Base-by-base conservation (phyloP, 2,888 invertebrate genomes). In the Hydrotaea diabolus region DNA sequence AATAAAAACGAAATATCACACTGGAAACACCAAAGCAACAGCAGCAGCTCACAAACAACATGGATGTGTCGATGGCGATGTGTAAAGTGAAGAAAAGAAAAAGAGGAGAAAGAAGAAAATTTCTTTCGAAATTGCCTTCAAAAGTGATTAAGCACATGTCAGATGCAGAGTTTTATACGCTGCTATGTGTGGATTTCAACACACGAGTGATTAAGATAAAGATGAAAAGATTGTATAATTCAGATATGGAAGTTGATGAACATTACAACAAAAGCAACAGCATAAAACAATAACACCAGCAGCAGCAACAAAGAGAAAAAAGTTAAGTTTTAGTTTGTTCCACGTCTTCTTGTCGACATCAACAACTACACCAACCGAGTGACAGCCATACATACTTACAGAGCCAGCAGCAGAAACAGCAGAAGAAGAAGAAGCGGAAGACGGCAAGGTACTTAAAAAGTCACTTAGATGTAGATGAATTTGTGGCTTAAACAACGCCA, bases 131-230 rank as follows among this genome's bases (percentile, higher is more conserved):
- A 80, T 84, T 84, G 80, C 80, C 77, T 80, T 80, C 80, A 77
- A 84, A 84, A 84, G 83, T 84, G 83, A 84, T 84, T 84, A 84
- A 84, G 83, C 80, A 84, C 83, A 84, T 84, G 83, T 84, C 83
- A 84, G 83, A 80, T 80, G 80, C 83, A 84, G 80, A 62, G 80
- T 84, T 84, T 84, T 80, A 78, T 80, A 75, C 31, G 69, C 78
- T 80, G 74, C 77, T 75, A 84, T 84, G 83, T 84, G 83, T 72
- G 83, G 77, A 84, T 84, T 80, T 80, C 75, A 84, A 80, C 83
- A 84, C 83, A 78, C 80, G 77, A 80, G 83, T 80, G 83, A 84
- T 84, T 84, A 84, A 80, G 72, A 81, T 81, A 76, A 76, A 72
- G 72, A 83, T 79, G 75, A 79, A 79, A 79, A 83, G 79, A 83